Evolutionary conservation across 2,797 vertebrate genomes (phyloP).

Genomic region (Hoplostethus mediterraneus): DNA sequence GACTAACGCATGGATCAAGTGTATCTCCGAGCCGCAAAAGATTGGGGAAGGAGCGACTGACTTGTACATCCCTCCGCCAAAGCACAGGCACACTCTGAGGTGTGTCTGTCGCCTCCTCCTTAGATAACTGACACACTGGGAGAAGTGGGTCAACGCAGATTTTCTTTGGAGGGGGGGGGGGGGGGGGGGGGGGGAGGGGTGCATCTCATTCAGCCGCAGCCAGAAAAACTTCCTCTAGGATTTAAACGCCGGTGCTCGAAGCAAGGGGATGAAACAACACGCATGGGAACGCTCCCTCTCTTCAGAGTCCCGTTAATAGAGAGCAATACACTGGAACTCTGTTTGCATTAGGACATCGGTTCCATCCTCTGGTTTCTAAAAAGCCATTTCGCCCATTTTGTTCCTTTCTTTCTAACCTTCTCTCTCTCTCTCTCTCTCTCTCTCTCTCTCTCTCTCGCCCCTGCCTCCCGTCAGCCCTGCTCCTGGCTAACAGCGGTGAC

Average conservation of each 20-base stretch:
- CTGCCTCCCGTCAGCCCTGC: slow-evolving; percentile 45
- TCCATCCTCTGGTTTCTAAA: slow-evolving; percentile 41
- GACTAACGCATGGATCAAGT: slow-evolving; percentile 48
- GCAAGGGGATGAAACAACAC: slow-evolving; percentile 62
- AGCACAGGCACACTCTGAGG: slow-evolving; percentile 55
- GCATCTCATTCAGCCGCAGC: slow-evolving; percentile 64
- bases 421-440: slow-evolving; percentile 11
- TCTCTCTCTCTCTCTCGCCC: slow-evolving; percentile 23
- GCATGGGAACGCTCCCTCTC: slow-evolving; percentile 33
- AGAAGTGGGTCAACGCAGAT: slow-evolving; percentile 76
- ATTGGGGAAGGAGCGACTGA: slow-evolving; percentile 35
- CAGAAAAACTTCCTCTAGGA: slow-evolving; percentile 56
- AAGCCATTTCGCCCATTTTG: slow-evolving; percentile 31
- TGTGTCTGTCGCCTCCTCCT: slow-evolving; percentile 50
- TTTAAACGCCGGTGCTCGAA: slow-evolving; percentile 61
- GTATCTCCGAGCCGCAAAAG: slow-evolving; percentile 52
- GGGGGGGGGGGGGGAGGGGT: slow-evolving; percentile 46
- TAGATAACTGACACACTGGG: slow-evolving; percentile 67
- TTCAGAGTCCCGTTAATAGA: slow-evolving; percentile 55
- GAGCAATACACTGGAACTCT: slow-evolving; percentile 25
- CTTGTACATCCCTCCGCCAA: slow-evolving; percentile 72
- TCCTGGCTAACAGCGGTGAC: slow-evolving; percentile 74
- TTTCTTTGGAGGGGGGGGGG: slow-evolving; percentile 52
- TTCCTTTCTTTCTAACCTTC: slow-evolving; percentile 26
- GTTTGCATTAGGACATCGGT: slow-evolving; percentile 47